Evolutionary conservation across 1,140 invertebrate species (phyloP).

Genomic region (Batillaria attramentaria): DNA sequence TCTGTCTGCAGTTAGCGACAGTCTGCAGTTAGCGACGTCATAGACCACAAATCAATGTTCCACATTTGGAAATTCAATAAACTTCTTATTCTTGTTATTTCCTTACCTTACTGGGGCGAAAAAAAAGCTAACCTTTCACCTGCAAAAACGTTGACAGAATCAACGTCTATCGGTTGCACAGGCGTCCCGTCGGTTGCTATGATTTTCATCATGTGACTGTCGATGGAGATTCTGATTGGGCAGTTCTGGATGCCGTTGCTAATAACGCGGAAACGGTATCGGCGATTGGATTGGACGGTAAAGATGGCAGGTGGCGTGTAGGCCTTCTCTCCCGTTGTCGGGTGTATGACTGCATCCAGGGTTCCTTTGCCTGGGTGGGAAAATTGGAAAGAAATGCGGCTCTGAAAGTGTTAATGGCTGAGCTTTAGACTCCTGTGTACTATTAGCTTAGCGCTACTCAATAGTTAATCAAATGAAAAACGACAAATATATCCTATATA

Average conservation of each 20-base stretch:
- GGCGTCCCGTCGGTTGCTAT: constrained; percentile 87
- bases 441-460: too few species aligned
- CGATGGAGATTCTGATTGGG: constrained; percentile 82
- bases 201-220: constrained; percentile 73
- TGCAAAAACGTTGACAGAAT: constrained; percentile 50
- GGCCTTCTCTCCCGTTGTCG: constrained; percentile 8
- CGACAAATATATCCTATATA: too few species aligned
- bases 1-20: too few species aligned
- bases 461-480: too few species aligned
- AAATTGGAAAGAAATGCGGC: too few species aligned
- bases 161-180: constrained; percentile 79
- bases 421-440: too few species aligned
- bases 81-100: neutral
- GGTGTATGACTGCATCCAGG: constrained; percentile 16
- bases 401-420: too few species aligned
- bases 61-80: too few species aligned
- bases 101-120: constrained; percentile 50
- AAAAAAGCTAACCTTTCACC: constrained; percentile 78
- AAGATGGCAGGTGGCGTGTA: constrained; percentile 49
- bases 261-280: constrained; percentile 87
- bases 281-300: constrained; percentile 53
- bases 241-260: constrained; percentile 87
- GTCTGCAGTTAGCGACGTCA: too few species aligned
- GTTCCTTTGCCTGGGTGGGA: constrained; percentile 36
- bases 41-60: too few species aligned